Conservation (phyloP, 2,797 vertebrate genomes). For the Melanotaenia pygmaea region DNA sequence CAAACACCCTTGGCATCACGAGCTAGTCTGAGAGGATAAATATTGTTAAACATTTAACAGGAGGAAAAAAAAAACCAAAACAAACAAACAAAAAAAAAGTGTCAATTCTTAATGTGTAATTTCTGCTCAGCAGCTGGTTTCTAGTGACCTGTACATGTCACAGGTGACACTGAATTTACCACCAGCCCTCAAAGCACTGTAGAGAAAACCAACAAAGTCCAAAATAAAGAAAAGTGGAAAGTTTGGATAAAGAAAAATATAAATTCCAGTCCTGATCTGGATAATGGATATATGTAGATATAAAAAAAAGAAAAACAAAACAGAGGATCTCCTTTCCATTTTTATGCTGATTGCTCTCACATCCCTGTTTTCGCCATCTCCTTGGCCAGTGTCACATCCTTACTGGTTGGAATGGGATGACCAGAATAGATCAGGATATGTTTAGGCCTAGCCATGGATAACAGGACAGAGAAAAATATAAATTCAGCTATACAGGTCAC, state of each 20-base stretch:
- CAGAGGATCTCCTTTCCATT: background rate
- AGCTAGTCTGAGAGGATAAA: conserved; percentile 3
- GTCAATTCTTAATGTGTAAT: background rate
- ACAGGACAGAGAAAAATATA: background rate
- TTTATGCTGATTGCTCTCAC: too few species aligned
- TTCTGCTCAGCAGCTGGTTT: conserved; percentile 24
- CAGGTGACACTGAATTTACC: conserved; percentile 2
- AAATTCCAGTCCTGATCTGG: conserved; percentile 34
- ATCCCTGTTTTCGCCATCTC: conserved; percentile 6
- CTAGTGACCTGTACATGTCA: background rate
- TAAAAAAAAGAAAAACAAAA: background rate
- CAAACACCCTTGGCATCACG: conserved; percentile 1
- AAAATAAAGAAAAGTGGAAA: background rate
- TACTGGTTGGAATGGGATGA: conserved; percentile 44
- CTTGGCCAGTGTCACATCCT: conserved; percentile 43
- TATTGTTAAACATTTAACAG: conserved; percentile 1
- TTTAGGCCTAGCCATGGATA: conserved; percentile 17
- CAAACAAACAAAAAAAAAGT: background rate
- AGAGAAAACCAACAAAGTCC: background rate
- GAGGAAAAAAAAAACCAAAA: background rate
- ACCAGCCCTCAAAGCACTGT: background rate
- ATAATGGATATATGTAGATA: background rate
- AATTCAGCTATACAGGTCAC: background rate
- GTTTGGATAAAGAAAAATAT: background rate
- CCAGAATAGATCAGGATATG: conserved; percentile 12